Evolutionary conservation across 2,888 invertebrate species (phyloP).

Genomic region (Pachymerium ferrugineum): DNA sequence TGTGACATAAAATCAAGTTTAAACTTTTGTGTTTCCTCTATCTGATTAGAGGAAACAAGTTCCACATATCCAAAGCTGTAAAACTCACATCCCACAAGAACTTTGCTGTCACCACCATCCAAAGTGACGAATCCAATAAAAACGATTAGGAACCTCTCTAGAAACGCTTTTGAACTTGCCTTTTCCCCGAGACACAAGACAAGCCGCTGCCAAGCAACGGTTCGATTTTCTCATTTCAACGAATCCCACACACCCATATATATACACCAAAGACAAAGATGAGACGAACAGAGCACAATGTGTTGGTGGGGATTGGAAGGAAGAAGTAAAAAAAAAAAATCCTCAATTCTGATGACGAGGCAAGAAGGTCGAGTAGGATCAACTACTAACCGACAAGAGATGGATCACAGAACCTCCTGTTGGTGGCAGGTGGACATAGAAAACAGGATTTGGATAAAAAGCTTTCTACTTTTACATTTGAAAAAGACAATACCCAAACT

Average conservation of each 20-base stretch:
- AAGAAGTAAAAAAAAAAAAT: not conserved
- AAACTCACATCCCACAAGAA: not conserved
- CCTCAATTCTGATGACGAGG: constrained; percentile 3
- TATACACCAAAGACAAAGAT: constrained; percentile 16
- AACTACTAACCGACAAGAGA: constrained; percentile 9
- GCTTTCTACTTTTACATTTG: not conserved
- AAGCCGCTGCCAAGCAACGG: constrained; percentile 10
- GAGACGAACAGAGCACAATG: not conserved
- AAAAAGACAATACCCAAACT: not conserved
- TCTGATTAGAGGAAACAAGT: too few species aligned
- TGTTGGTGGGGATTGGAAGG: not conserved
- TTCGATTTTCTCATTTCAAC: constrained; percentile 18
- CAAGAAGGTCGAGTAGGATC: not conserved
- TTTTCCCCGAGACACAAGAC: not conserved
- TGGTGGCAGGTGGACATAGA: constrained; percentile 6
- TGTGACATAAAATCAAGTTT: too few species aligned
- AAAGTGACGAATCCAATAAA: constrained; percentile 9
- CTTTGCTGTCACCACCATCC: not conserved
- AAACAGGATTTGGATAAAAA: constrained; percentile 20
- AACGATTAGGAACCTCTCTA: not conserved
- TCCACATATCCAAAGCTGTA: not conserved
- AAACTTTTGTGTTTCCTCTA: too few species aligned
- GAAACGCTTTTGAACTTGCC: not conserved
- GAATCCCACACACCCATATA: not conserved
- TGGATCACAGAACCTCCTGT: constrained; percentile 1